phyloP scores from a whole-genome alignment of 1,140 invertebrate genomes.

The Dolichoris vasculosae region DNA sequence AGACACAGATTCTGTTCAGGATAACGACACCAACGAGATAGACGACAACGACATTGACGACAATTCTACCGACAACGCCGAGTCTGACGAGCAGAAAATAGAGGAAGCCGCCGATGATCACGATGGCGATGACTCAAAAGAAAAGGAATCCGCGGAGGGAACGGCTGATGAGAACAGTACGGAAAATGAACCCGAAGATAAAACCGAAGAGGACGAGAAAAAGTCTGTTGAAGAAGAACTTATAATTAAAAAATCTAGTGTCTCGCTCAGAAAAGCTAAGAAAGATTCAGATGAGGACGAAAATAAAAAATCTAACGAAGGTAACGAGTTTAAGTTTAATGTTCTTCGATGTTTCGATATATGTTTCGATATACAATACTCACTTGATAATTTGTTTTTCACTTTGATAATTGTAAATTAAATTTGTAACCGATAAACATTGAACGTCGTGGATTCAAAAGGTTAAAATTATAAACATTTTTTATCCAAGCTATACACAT shows the following conservation, averaged over 20 bases:
- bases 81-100: conserved; percentile 50
- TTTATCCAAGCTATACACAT: no score
- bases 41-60: conserved; percentile 49
- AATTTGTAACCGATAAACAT: background rate
- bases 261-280: conserved; percentile 23
- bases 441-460: background rate
- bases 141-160: conserved; percentile 50
- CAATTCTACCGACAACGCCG: conserved; percentile 50
- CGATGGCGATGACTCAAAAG: conserved; percentile 47
- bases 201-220: conserved; percentile 40
- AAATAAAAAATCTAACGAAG: conserved; percentile 64
- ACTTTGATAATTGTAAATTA: background rate
- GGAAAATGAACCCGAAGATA: background rate
- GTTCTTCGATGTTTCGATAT: background rate
- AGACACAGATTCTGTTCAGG: conserved; percentile 62
- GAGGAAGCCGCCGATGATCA: conserved; percentile 64
- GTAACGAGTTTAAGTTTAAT: background rate
- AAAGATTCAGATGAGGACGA: conserved; percentile 44
- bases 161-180: conserved; percentile 10
- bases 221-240: conserved; percentile 48
- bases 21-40: conserved; percentile 7
- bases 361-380: no score
- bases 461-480: background rate
- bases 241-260: conserved; percentile 26
- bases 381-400: no score